A percentile compares a stretch with the other conserved stretches of the same genome.
phyloP scores from a whole-genome alignment of 1,140 invertebrate genomes.

The Sarcophaga bullata region DNA sequence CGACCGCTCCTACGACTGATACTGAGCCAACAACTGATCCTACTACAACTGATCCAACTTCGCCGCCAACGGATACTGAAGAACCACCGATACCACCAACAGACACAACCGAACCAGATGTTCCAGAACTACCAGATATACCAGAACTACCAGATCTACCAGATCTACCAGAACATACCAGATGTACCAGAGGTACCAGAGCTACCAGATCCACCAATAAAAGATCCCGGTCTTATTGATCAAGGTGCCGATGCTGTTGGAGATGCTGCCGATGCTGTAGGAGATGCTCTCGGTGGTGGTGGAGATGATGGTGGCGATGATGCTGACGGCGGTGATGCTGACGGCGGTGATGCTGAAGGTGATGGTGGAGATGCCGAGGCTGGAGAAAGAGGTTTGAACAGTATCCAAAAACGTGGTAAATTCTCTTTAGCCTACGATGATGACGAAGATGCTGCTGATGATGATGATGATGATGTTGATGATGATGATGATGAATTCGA shows the following conservation, averaged over 20 bases:
- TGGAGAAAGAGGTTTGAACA: neutral
- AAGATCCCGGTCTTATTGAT: too few relatives aligned
- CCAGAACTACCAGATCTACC: neutral
- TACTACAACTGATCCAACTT: neutral
- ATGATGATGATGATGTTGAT: conserved; percentile 43
- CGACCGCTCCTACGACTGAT: neutral
- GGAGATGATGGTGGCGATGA: neutral
- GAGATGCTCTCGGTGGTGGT: neutral
- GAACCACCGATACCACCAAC: conserved; percentile 17
- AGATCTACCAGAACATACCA: conserved; percentile 7
- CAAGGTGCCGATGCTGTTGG: neutral
- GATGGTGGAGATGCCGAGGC: neutral
- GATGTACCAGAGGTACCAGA: neutral
- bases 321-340: neutral
- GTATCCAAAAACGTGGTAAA: too few relatives aligned
- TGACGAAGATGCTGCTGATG: conserved; percentile 20
- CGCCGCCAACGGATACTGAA: neutral
- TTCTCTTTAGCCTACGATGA: neutral
- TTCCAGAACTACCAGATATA: neutral
- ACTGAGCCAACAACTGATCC: neutral
- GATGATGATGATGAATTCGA: conserved; percentile 41
- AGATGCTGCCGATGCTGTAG: neutral
- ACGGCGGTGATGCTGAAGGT: neutral
- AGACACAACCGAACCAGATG: neutral
- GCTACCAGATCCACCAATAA: neutral